A percentile compares a stretch with the other conserved stretches of the same genome.
phyloP scores from a whole-genome alignment of 2,797 vertebrate genomes.

The Threskiornis aethiopicus region DNA sequence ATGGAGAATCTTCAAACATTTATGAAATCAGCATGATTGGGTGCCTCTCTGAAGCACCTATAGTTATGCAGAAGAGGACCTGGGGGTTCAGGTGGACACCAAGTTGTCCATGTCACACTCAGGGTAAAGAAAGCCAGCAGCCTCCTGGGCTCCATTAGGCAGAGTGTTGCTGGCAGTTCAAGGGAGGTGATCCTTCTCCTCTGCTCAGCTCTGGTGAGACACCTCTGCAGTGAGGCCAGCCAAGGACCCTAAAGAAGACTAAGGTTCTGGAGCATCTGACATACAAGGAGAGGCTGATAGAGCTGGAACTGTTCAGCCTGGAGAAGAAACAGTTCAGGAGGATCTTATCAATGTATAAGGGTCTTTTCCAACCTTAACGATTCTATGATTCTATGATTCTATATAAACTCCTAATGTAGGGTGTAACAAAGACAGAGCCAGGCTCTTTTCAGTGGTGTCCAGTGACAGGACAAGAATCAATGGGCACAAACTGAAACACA shows the following conservation, averaged over 20 bases:
- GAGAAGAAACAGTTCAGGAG: neutral
- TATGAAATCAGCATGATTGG: neutral
- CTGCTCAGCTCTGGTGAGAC: neutral
- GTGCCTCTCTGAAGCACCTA: neutral
- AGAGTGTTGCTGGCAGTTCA: neutral
- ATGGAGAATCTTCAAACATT: neutral
- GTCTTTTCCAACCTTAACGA: no score
- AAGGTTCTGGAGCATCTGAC: neutral
- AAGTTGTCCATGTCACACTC: accelerated
- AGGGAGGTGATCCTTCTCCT: neutral
- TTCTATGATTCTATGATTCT: no score
- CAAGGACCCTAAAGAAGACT: neutral
- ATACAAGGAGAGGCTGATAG: neutral
- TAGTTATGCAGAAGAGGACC: neutral
- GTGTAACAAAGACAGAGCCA: neutral
- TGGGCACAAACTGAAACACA: neutral
- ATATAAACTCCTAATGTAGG: neutral
- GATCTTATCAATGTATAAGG: neutral
- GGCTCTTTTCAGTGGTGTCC: neutral
- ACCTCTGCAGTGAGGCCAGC: neutral
- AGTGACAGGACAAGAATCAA: neutral
- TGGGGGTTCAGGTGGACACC: neutral
- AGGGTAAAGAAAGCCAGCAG: neutral
- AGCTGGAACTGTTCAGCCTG: neutral
- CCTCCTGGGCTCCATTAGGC: neutral